Base-by-base conservation (phyloP, 2,888 invertebrate genomes). In the Caenorhabditis sp. region DNA sequence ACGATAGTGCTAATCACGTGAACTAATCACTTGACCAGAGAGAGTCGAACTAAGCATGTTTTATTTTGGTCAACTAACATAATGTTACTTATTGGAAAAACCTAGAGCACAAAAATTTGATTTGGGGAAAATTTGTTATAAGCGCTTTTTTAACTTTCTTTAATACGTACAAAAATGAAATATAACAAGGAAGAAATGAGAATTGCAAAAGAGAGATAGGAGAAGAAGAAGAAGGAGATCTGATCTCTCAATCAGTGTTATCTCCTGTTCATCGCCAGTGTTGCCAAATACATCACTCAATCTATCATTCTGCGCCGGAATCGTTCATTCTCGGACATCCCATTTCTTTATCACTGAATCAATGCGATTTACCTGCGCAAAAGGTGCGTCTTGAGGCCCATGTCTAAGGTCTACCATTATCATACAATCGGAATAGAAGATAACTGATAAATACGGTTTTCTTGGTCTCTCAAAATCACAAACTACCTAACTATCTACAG, bases 371-470 rank as follows among this genome's bases (percentile, higher is more conserved):
- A 20, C 18, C 50, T n/a, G 50, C 50, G 50, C 50, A 32, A 32
- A 32, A 32, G 32, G 32, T 9, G 32, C 32, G 50, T 40, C 47
- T 2, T 18, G 18, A n/a, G 5, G 47, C 18, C 47, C 20, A 20
- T 4, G 32, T 32, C 47, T 11, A 47, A 9, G 47, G 47, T n/a
- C 47, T 9, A 40, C 15, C 13, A 18, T 18, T 11, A 47, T 47
- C 47, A 47, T 47, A 47, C 47, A 47, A 11, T 47, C 47, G 47
- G 18, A 20, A 4, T 13, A 24, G 24, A 8, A 1, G 51, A 51
- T 6, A 55, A 28, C 28, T 55, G 55, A 55, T 28, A 55, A 55
- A 55, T 55, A 55, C 28, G 11, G 55, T 55, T 55, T n/a, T 47
- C 47, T n/a, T n/a, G 18, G 47, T 47, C 20, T 47, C 47, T n/a